Base-by-base conservation (phyloP, 2,888 invertebrate species). In the Drosophila acutilabella region DNA sequence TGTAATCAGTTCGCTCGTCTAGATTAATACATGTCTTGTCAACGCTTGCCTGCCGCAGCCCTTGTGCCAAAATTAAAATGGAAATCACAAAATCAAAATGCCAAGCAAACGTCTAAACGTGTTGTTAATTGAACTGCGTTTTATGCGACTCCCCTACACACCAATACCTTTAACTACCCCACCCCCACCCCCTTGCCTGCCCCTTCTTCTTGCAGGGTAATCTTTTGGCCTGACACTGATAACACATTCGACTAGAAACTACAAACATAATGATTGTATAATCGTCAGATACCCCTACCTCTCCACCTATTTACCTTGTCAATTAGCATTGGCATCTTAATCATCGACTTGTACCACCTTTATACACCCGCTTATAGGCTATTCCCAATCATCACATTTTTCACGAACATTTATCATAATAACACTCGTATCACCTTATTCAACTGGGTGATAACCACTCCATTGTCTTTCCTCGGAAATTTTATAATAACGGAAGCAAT, bases 21-120 rank as follows among this genome's bases (percentile, higher is more conserved):
- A 82, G 88, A 88, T 88, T 89, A 88, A 80, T 87, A 64, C 69
- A 71, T 83, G 83, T 88, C 64, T 65, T 47, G 48, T 48, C 48
- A 48, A 48, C 10, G 30, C 16, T 48, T 48, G 33, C 48, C 30
- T 77, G 66, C 73, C 65, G 54, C 13, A 33, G 58, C 68, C 73
- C 51, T 30, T 30, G 51, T 61, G 71, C 51, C 64, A 58, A 69
- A 74, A 70, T 70, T 54, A 57, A 78, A 86, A 80, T 75, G 58
- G 45, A 74, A 70, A 71, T 51, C 54, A 38, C 54, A 38, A 41
- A 62, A 58, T 47, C 59, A 41, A 26, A 61, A 47, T 54, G 75
- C 64, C 71, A 56, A 36, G 36, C 13, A 13, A 60, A 60, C 40
- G 71, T 54, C 45, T 51, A 67, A 60, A 30, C 30, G 30, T 30